Evolutionary conservation across 2,888 invertebrate species (phyloP).

Genomic region (Serripes groenlandicus): DNA sequence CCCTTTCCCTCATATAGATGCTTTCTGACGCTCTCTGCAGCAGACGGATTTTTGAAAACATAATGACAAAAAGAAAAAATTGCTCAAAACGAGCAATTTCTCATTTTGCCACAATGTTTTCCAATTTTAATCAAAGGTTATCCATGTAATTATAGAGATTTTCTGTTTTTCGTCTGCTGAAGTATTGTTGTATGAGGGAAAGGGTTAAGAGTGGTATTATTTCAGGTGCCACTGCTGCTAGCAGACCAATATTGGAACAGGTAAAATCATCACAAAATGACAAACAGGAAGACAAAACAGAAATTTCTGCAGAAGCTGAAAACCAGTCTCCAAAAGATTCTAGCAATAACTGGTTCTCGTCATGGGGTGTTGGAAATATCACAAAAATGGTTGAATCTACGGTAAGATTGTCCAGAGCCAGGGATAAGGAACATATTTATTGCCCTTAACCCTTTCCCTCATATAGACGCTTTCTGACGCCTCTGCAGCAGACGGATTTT

Average conservation of each 20-base stretch:
- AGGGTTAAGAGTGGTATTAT: too few relatives aligned
- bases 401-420: constrained; percentile 62
- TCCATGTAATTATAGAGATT: too few relatives aligned
- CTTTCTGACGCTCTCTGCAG: too few relatives aligned
- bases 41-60: not conserved
- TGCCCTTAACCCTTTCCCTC: too few relatives aligned
- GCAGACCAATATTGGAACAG: not conserved
- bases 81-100: not conserved
- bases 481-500: too few relatives aligned
- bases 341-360: constrained; percentile 77
- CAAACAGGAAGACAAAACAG: not conserved
- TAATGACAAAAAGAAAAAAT: not conserved
- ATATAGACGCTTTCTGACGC: too few relatives aligned
- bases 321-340: constrained; percentile 36
- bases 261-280: not conserved
- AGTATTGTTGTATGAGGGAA: too few relatives aligned
- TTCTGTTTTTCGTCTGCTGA: too few relatives aligned
- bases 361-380: constrained; percentile 82
- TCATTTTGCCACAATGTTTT: not conserved
- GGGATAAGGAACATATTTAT: not conserved
- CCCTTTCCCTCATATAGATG: too few relatives aligned
- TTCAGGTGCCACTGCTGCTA: constrained; percentile 1
- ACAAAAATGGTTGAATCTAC: constrained; percentile 81
- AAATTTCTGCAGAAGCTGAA: constrained; percentile 16
- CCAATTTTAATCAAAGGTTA: too few relatives aligned